Evolutionary conservation across 2,113 vertebrate genomes (phyloP).

Genomic region (Bos taurus): ARS-UCD2.0 NC_037338.1:11688001-11688500

Average conservation of each 20-base stretch:
- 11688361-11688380: neutral
- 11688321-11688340: neutral
- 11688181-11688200: neutral
- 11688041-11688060: neutral
- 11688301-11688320: neutral
- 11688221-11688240: slow-evolving; percentile 30
- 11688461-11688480: neutral
- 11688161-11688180: neutral
- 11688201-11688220: neutral
- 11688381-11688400: neutral
- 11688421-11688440: neutral
- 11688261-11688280: neutral
- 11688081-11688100: neutral
- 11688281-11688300: neutral
- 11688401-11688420: neutral
- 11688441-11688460: neutral
- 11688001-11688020: neutral
- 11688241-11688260: neutral
- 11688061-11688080: neutral
- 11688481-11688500: neutral
- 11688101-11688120: neutral
- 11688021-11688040: neutral
- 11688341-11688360: neutral
- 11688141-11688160: neutral
- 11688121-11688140: neutral